Percentiles rank a stretch among this genome's conserved stretches.
These are phyloP conservation scores for Cyphomyrus plagiostoma DNA, from an alignment of 2,113 vertebrate species.

Conservation along the genomic window DNA sequence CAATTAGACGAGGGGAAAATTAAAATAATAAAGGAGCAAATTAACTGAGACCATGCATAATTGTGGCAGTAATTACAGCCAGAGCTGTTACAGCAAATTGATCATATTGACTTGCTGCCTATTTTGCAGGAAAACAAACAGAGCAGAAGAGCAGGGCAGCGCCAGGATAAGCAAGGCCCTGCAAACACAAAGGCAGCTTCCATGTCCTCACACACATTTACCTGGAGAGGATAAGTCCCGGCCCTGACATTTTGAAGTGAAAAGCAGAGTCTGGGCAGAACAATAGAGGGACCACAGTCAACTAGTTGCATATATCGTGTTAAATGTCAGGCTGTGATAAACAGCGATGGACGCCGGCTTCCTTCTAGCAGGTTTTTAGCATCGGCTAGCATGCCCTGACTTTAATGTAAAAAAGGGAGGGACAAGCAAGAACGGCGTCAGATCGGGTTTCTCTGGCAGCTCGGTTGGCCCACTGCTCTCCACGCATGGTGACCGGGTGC, in stretches of 20 bases:
- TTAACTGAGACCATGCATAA: conserved; percentile 7
- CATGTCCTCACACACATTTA: not conserved
- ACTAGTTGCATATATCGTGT: not conserved
- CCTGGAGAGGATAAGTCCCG: not conserved
- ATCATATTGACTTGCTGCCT: not conserved
- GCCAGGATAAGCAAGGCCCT: no score
- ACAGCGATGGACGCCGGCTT: not conserved
- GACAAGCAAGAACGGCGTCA: not conserved
- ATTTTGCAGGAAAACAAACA: not conserved
- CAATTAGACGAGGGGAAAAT: not conserved
- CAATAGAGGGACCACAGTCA: not conserved
- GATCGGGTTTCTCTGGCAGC: not conserved
- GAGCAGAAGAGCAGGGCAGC: not conserved
- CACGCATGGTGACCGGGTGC: not conserved
- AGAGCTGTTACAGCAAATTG: conserved; percentile 5
- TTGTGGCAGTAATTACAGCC: conserved; percentile 7
- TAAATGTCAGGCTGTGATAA: not conserved
- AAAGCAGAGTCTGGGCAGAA: not conserved
- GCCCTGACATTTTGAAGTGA: not conserved
- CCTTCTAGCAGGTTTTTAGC: not conserved
- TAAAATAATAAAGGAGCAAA: conserved; percentile 9
- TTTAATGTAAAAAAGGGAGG: not conserved
- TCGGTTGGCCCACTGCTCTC: not conserved
- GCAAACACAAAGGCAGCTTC: not conserved
- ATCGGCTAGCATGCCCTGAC: not conserved